A percentile compares a stretch with the other conserved stretches of the same genome.
These are phyloP conservation scores for Lumbricus terrestris DNA, from an alignment of 2,888 invertebrate species.

Conservation along the genomic window DNA sequence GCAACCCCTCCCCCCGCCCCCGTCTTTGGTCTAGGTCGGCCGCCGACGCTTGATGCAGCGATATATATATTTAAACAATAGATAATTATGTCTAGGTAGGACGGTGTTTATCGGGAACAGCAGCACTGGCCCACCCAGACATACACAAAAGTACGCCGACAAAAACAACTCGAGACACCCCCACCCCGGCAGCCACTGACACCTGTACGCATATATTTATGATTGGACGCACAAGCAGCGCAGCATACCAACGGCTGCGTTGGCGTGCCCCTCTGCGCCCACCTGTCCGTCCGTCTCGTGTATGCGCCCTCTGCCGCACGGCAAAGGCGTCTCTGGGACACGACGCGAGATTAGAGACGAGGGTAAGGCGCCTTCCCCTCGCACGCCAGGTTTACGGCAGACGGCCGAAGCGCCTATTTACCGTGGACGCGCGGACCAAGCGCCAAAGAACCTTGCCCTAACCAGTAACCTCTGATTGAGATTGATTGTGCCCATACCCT, in stretches of 20 bases:
- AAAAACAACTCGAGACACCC: neutral
- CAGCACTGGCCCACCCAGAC: neutral
- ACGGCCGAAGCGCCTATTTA: neutral
- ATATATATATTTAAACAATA: neutral
- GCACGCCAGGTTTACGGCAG: neutral
- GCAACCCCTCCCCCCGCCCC: neutral
- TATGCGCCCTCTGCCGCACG: neutral
- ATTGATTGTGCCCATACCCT: too few species aligned
- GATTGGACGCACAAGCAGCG: neutral
- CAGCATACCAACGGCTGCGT: neutral
- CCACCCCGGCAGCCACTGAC: neutral
- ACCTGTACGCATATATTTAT: slow-evolving; percentile 3
- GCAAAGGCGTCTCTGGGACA: neutral
- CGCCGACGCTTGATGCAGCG: neutral
- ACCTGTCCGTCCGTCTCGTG: neutral
- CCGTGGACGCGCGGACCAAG: neutral
- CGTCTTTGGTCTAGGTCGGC: neutral
- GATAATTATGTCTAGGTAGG: neutral
- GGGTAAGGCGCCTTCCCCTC: neutral
- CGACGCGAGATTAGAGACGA: neutral
- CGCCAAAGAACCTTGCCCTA: too few species aligned
- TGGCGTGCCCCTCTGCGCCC: neutral
- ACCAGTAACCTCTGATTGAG: too few species aligned
- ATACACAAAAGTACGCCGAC: neutral
- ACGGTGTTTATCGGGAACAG: neutral